These are phyloP conservation scores for Tethya wilhelma DNA, from an alignment of 37 sponge, comb jelly and placozoan species.

Conservation along the genomic window DNA sequence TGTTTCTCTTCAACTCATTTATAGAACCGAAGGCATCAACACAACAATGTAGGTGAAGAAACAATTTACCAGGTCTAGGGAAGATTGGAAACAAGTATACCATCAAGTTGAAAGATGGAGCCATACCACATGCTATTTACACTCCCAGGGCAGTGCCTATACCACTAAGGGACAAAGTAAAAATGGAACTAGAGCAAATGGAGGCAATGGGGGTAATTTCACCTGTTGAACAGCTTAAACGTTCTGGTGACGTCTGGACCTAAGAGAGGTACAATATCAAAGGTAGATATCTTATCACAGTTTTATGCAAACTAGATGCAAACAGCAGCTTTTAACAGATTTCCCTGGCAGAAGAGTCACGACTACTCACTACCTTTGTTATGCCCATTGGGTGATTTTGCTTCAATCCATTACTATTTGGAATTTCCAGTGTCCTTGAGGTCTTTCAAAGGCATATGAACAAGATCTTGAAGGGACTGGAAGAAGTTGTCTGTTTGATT, in stretches of 20 bases:
- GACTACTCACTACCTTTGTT: not conserved
- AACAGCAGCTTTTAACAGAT: constrained; percentile 47
- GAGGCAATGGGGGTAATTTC: not conserved
- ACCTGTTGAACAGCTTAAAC: not conserved
- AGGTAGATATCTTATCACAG: constrained; percentile 41
- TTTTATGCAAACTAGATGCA: constrained; percentile 3
- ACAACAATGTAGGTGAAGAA: not conserved
- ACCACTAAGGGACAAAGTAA: not conserved
- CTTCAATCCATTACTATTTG: not conserved
- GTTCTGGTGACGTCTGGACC: not conserved
- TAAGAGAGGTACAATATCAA: constrained; percentile 7
- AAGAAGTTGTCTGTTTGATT: constrained; percentile 23
- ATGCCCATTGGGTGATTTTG: not conserved
- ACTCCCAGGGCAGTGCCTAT: not conserved
- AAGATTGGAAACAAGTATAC: not conserved
- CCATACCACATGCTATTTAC: not conserved
- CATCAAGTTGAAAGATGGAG: not conserved
- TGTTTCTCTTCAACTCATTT: not conserved
- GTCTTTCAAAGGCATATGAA: constrained; percentile 20
- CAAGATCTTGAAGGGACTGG: constrained; percentile 23
- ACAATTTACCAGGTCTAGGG: not conserved
- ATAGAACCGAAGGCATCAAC: not conserved
- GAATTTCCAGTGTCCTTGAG: constrained; percentile 34
- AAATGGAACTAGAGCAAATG: not conserved
- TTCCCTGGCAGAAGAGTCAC: constrained; percentile 12